Evolutionary conservation across 1,140 invertebrate species (phyloP), one percentile per base, ranked within the genome.

Genomic region (Wasmannia auropunctata): DNA sequence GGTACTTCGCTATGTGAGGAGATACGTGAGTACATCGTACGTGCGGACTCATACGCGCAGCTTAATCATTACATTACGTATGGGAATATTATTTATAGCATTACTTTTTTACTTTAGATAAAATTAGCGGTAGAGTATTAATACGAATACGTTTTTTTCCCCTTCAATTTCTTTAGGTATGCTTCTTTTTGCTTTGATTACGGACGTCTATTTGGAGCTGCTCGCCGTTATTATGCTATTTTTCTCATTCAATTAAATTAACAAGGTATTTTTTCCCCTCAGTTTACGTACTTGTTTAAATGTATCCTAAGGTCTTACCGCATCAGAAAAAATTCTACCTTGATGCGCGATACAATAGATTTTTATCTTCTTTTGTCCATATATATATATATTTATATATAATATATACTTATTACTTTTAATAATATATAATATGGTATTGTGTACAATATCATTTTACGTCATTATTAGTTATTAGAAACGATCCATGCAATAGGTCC

Each of bases 41-140:
- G 81, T 92, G 91, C 90, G 89, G 91, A 90, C 88, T 94, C 91
- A 91, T 92, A 92, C 93, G 90, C 92, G 91, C 92, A 87, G 88
- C 93, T 93, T 94, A 94, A 93, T 93, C 56, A 72, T 86, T 90
- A 90, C 67, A 69, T 87, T 94, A 94, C 92, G 92, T 94, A 94
- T 90, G 92, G 90, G 91, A 92, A 89, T 90, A 93, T 90, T 93
- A 94, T 93, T 92, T 92, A 89, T 94, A 93, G 91, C 92, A 93
- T 85, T 90, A 87, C 22, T 89, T 90, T 87, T 91, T 93, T 92
- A 91, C 87, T 93, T 92, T 88, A 88, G 88, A 76, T 93, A 92
- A 67, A 67, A 93, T 93, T 93, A 94, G 86, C 90, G 88, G 92
- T 93, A 93, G 86, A 92, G 87, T 92, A 92, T 86, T 92, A 92